A percentile compares a stretch with the other conserved stretches of the same genome.
Conservation (phyloP, 1,140 invertebrate species). For the Helicoverpa armigera region DNA sequence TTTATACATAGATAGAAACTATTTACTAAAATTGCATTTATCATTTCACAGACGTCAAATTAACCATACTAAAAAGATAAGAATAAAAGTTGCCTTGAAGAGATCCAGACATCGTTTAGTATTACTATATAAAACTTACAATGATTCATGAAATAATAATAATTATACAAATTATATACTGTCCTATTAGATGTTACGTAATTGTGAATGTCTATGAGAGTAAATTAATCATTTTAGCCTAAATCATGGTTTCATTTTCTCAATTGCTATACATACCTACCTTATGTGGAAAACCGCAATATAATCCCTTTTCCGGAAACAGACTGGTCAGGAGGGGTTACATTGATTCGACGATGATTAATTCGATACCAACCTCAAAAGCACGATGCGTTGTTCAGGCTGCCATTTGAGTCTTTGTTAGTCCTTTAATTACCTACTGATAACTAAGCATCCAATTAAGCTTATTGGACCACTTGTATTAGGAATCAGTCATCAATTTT, state of each 20-base stretch:
- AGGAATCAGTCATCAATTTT: too few relatives aligned
- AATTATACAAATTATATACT: neutral
- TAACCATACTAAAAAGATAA: neutral
- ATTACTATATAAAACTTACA: too few relatives aligned
- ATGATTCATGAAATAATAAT: neutral
- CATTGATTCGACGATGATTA: too few relatives aligned
- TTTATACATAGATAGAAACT: too few relatives aligned
- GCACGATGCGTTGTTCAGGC: too few relatives aligned
- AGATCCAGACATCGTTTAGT: neutral
- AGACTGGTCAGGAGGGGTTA: too few relatives aligned
- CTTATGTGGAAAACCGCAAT: neutral
- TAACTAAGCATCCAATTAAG: too few relatives aligned
- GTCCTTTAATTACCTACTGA: too few relatives aligned
- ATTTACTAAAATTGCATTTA: neutral
- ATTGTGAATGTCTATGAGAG: neutral
- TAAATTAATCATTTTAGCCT: slow-evolving; percentile 6
- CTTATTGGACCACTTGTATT: too few relatives aligned
- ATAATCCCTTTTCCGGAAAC: too few relatives aligned
- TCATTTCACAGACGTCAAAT: neutral
- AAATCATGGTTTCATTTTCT: neutral
- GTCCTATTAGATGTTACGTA: neutral
- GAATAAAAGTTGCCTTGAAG: neutral
- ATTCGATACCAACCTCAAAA: too few relatives aligned
- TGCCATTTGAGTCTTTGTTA: too few relatives aligned
- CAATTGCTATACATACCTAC: neutral